phyloP scores from a whole-genome alignment of 2,888 invertebrate genomes.

The Eudemis profundana region DNA sequence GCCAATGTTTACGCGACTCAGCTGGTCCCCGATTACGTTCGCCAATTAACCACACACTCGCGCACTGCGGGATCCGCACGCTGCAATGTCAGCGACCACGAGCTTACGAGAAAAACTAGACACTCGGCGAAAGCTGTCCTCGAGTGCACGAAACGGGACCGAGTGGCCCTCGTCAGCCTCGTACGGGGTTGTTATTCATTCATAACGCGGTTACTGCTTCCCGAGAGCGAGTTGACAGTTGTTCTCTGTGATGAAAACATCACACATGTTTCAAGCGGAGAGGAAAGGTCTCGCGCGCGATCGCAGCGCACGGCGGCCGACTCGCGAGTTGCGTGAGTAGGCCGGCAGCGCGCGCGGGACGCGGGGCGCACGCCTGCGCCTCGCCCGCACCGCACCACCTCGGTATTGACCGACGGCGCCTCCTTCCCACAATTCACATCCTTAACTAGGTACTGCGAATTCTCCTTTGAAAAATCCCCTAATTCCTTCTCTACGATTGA shows the following conservation, averaged over 20 bases:
- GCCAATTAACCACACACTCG: constrained; percentile 84
- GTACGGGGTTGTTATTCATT: constrained; percentile 64
- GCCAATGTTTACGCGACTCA: constrained; percentile 81
- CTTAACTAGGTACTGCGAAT: constrained; percentile 82
- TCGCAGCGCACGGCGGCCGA: constrained; percentile 80
- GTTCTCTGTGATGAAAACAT: constrained; percentile 80
- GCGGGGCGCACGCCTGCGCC: constrained; percentile 78
- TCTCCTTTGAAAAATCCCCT: constrained; percentile 81
- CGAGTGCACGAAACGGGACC: constrained; percentile 53
- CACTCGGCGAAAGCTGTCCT: constrained; percentile 76
- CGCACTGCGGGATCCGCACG: constrained; percentile 83
- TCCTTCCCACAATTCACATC: constrained; percentile 83
- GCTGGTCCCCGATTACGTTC: constrained; percentile 75
- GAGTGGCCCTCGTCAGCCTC: constrained; percentile 52
- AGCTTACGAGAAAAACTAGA: constrained; percentile 81
- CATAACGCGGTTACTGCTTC: constrained; percentile 60
- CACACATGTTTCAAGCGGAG: constrained; percentile 77
- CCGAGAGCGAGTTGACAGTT: constrained; percentile 66
- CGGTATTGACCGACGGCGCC: constrained; percentile 85
- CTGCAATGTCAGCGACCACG: constrained; percentile 84
- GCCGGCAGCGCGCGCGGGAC: constrained; percentile 57
- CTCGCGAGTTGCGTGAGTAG: constrained; percentile 82
- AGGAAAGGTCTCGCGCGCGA: constrained; percentile 74
- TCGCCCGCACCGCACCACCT: constrained; percentile 80
- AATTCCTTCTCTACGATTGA: constrained; percentile 74